A percentile compares a stretch with the other conserved stretches of the same genome.
phyloP scores from a whole-genome alignment of 2,797 vertebrate genomes.

The Pyrocephalus nanus region DNA sequence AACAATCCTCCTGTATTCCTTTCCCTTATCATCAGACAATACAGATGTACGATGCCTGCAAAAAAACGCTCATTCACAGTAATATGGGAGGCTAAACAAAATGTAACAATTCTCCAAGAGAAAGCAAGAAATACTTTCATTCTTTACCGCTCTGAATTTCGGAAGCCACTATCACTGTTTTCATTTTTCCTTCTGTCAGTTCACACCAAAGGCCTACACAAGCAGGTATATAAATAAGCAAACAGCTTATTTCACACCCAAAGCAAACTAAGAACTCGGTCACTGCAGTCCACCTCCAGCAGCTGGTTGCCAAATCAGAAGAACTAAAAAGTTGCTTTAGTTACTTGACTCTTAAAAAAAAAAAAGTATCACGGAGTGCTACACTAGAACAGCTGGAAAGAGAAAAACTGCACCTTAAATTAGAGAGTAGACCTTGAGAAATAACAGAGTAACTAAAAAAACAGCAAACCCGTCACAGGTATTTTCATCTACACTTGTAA shows the following conservation, averaged over 20 bases:
- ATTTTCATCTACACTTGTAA: not conserved
- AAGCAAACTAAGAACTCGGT: not conserved
- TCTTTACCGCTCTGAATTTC: not conserved
- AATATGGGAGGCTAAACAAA: not conserved
- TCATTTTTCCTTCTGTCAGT: not conserved
- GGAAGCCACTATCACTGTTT: not conserved
- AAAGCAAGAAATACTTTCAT: not conserved
- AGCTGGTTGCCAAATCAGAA: not conserved
- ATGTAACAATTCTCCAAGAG: not conserved
- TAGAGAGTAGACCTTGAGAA: not conserved
- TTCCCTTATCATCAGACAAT: not conserved
- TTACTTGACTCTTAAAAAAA: not conserved
- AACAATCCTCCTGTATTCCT: not conserved
- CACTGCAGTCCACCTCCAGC: not conserved
- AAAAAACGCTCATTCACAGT: not conserved
- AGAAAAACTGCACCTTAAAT: not conserved
- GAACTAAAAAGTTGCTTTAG: not conserved
- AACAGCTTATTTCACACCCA: not conserved
- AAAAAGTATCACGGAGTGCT: not conserved
- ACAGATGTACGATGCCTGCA: rapidly evolving
- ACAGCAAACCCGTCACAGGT: not conserved
- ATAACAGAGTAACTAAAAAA: not conserved
- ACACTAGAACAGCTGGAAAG: not conserved
- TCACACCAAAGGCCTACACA: not conserved
- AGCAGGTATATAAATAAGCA: rapidly evolving